These are phyloP conservation scores for Sanderia malayensis DNA, from an alignment of 30 jellyfish, hydroid and myxozoan genomes.

Conservation along the genomic window DNA sequence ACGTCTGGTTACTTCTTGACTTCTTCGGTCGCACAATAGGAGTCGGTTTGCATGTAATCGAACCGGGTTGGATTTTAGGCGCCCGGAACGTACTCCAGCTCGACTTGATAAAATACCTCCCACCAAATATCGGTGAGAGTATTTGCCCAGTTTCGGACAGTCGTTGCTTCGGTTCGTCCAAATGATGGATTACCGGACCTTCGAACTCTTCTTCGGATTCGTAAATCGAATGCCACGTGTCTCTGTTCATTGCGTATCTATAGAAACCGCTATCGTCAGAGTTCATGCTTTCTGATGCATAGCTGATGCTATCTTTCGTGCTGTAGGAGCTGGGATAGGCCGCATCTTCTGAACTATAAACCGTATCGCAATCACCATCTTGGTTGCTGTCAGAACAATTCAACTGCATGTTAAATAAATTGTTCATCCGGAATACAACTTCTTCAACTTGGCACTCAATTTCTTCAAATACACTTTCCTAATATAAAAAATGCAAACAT, in stretches of 20 bases:
- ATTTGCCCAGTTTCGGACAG: conserved; percentile 39
- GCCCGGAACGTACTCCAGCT: conserved; percentile 69
- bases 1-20: conserved; percentile 27
- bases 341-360: conserved; percentile 67
- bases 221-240: conserved; percentile 7
- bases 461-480: conserved; percentile 59
- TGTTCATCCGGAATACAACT: conserved; percentile 49
- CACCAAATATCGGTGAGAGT: conserved; percentile 70
- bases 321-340: conserved; percentile 66
- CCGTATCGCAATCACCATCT: conserved; percentile 40
- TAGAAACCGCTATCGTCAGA: conserved; percentile 56
- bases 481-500: neutral
- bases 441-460: conserved; percentile 65
- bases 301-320: conserved; percentile 61
- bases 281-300: conserved; percentile 47
- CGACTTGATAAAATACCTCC: conserved; percentile 60
- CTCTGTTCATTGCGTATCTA: conserved; percentile 32
- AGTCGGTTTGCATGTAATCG: conserved; percentile 30
- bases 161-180: conserved; percentile 41
- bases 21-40: conserved; percentile 21
- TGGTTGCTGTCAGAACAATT: neutral
- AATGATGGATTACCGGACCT: conserved; percentile 52
- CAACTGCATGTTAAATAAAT: conserved; percentile 42
- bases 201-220: conserved; percentile 43
- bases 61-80: conserved; percentile 59